Conservation (phyloP, 2,888 invertebrate genomes). For the Orthosia incerta region DNA sequence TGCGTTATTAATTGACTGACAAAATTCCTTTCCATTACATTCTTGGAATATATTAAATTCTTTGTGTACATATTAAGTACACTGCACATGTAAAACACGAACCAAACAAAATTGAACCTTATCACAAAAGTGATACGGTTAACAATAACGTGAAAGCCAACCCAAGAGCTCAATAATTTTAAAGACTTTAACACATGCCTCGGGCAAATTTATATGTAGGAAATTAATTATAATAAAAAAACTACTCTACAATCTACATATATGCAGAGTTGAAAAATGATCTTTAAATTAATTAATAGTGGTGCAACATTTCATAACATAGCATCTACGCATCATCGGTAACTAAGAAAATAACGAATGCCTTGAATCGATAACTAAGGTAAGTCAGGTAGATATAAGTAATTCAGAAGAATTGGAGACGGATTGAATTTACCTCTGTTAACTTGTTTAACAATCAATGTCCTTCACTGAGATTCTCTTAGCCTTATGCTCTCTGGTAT, state of each 20-base stretch:
- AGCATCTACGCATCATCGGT: constrained; percentile 16
- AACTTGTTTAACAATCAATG: constrained; percentile 18
- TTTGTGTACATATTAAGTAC: constrained; percentile 38
- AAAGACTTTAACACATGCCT: constrained; percentile 32
- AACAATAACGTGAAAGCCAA: not conserved
- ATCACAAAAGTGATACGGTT: not conserved
- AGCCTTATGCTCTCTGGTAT: constrained; percentile 1
- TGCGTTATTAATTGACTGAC: constrained; percentile 51
- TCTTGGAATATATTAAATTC: constrained; percentile 48
- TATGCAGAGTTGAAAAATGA: constrained; percentile 34
- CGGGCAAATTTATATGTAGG: constrained; percentile 28
- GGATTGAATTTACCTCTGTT: constrained; percentile 19
- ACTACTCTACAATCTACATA: not conserved
- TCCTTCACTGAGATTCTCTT: constrained; percentile 30
- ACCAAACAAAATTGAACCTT: constrained; percentile 11
- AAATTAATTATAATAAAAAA: constrained; percentile 52
- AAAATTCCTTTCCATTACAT: constrained; percentile 50
- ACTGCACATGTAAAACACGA: constrained; percentile 28
- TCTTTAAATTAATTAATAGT: constrained; percentile 36
- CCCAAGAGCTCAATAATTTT: not conserved
- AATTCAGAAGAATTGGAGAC: constrained; percentile 15
- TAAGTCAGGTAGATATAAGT: not conserved
- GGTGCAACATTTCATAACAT: constrained; percentile 34
- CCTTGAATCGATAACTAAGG: not conserved
- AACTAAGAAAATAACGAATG: not conserved